Evolutionary conservation across 1,140 invertebrate species (phyloP).

Genomic region (Lasioglossum albipes): DNA sequence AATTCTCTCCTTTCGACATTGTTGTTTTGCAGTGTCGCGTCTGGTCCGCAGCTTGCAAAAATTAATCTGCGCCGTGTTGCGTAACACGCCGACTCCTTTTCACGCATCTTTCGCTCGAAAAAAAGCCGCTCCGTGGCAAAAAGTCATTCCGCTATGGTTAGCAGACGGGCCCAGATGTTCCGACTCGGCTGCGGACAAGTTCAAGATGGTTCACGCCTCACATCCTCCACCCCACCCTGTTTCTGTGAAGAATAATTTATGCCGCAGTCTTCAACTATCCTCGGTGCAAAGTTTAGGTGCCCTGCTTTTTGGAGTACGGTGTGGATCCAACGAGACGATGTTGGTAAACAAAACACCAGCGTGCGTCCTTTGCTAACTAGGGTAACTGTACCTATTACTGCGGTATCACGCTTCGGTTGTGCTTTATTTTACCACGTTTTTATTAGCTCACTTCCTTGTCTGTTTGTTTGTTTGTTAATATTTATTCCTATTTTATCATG

Average conservation of each 20-base stretch:
- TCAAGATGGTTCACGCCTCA: no score
- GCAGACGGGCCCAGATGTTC: neutral
- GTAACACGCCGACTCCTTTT: neutral
- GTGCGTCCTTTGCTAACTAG: no score
- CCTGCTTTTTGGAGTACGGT: no score
- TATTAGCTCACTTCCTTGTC: no score
- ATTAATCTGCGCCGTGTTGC: neutral
- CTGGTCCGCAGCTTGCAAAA: neutral
- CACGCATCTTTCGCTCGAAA: neutral
- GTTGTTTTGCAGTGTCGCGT: neutral
- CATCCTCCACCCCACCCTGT: neutral
- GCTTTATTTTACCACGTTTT: no score
- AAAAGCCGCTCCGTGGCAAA: neutral
- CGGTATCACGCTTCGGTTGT: no score
- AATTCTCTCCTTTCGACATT: neutral
- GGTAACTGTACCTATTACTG: no score
- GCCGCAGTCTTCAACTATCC: neutral
- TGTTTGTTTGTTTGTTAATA: no score
- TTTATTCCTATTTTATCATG: no score
- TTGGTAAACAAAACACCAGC: no score
- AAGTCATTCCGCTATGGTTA: neutral
- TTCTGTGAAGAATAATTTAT: constrained; percentile 14
- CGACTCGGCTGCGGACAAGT: neutral
- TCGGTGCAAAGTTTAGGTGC: no score
- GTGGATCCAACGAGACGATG: no score